Evolutionary conservation across 2,888 invertebrate genomes (phyloP).

Genomic region (Drosophila trichaetosa): DNA sequence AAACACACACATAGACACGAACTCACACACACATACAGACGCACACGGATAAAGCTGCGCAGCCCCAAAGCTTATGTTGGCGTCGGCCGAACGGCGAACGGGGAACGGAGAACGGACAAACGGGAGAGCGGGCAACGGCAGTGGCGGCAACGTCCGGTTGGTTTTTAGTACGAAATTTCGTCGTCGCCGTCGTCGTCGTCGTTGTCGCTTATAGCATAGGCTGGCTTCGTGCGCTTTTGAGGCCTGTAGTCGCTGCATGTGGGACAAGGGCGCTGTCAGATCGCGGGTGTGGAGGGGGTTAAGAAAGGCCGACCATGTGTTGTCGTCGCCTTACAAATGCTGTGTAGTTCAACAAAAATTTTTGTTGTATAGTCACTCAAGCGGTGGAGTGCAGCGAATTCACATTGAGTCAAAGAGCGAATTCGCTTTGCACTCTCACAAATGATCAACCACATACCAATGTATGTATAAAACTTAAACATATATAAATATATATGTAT

Average conservation of each 20-base stretch:
- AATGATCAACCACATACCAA: slow-evolving; percentile 40
- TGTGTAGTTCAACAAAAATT: slow-evolving; percentile 46
- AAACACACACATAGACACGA: slow-evolving; percentile 34
- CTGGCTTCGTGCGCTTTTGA: slow-evolving; percentile 61
- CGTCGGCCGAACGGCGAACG: slow-evolving; percentile 34
- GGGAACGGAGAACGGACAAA: slow-evolving; percentile 18
- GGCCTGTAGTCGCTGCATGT: slow-evolving; percentile 58
- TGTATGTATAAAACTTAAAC: slow-evolving; percentile 7
- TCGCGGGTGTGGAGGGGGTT: slow-evolving; percentile 32
- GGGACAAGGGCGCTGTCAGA: slow-evolving; percentile 42
- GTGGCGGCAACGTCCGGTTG: slow-evolving; percentile 77
- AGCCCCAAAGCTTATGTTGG: slow-evolving; percentile 72
- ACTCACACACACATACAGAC: slow-evolving; percentile 27
- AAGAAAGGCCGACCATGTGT: slow-evolving; percentile 62
- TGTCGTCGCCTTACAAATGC: slow-evolving; percentile 58
- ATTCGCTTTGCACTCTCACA: slow-evolving; percentile 46
- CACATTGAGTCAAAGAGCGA: slow-evolving; percentile 48
- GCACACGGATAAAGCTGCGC: slow-evolving; percentile 54
- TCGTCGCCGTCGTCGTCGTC: slow-evolving; percentile 42
- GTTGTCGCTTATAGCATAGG: slow-evolving; percentile 56
- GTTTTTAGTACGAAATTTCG: slow-evolving; percentile 76
- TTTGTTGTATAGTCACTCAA: slow-evolving; percentile 33
- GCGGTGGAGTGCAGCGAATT: slow-evolving; percentile 35
- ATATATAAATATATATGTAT: slow-evolving; percentile 31
- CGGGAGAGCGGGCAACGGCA: slow-evolving; percentile 49